These are phyloP conservation scores for Mungos mungo DNA, from an alignment of 2,113 vertebrate species.

Conservation along the genomic window DNA sequence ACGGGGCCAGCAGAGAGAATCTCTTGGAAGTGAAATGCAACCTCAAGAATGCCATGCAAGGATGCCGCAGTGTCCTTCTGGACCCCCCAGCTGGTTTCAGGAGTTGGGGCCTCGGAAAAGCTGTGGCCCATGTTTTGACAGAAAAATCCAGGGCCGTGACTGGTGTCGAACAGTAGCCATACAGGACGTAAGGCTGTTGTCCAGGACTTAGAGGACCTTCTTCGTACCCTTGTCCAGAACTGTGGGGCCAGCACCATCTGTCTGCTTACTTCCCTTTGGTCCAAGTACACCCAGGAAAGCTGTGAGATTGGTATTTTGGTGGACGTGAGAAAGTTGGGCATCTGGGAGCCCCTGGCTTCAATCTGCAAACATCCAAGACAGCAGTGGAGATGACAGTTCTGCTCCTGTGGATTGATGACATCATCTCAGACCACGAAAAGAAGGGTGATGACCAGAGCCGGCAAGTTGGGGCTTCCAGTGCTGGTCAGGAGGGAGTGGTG, in stretches of 20 bases:
- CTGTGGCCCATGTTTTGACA: conserved; percentile 89
- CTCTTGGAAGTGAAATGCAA: conserved; percentile 96
- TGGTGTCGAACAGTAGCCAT: conserved; percentile 96
- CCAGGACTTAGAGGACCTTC: conserved; percentile 95
- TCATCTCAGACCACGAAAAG: conserved; percentile 97
- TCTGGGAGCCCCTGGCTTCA: conserved; percentile 95
- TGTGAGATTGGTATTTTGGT: conserved; percentile 87
- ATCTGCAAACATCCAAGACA: conserved; percentile 97
- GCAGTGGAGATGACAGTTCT: conserved; percentile 93
- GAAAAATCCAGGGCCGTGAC: conserved; percentile 93
- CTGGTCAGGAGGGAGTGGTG: conserved; percentile 81
- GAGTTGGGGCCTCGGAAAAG: conserved; percentile 94
- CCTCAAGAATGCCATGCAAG: conserved; percentile 98
- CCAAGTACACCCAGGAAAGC: conserved; percentile 94
- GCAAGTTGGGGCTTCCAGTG: neutral
- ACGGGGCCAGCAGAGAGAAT: conserved; percentile 97
- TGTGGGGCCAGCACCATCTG: conserved; percentile 96
- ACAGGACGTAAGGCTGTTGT: conserved; percentile 88
- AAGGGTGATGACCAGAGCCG: conserved; percentile 89
- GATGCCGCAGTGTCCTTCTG: conserved; percentile 94
- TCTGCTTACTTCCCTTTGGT: conserved; percentile 94
- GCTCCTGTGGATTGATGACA: conserved; percentile 95
- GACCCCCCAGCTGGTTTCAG: conserved; percentile 91
- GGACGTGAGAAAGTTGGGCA: conserved; percentile 92
- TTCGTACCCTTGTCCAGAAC: conserved; percentile 96